These are phyloP conservation scores for Pachyseris speciosa DNA, from an alignment of 64 coral and sea anemone genomes.

Conservation along the genomic window DNA sequence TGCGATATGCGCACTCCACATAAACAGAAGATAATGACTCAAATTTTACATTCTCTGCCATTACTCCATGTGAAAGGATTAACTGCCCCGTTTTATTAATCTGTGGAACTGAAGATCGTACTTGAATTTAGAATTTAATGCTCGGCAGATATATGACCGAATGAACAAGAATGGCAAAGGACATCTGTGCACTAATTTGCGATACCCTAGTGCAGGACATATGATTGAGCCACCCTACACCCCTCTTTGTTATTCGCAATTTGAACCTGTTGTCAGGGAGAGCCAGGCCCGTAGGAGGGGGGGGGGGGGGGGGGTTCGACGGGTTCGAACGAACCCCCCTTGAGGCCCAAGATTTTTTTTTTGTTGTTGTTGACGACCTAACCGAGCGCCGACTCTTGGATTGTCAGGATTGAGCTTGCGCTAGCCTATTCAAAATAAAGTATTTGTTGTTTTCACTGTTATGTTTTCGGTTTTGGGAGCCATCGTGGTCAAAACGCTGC, in stretches of 20 bases:
- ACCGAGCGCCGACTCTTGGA: no score
- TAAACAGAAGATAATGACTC: background rate
- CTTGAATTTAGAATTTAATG: constrained; percentile 27
- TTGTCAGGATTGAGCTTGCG: no score
- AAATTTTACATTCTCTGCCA: background rate
- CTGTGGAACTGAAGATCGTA: constrained; percentile 50
- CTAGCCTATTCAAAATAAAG: no score
- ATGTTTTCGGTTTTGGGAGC: no score
- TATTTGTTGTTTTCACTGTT: no score
- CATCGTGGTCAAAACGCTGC: no score
- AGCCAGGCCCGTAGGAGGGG: no score
- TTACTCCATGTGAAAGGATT: constrained; percentile 63
- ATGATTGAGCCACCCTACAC: constrained; percentile 66
- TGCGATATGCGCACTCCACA: background rate
- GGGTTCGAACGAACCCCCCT: no score
- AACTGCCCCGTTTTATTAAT: constrained; percentile 33
- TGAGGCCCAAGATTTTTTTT: no score
- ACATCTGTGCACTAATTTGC: constrained; percentile 30
- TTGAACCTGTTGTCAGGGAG: background rate
- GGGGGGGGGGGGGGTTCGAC: no score
- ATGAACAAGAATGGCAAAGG: constrained; percentile 40
- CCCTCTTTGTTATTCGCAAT: constrained; percentile 25
- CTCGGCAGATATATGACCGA: constrained; percentile 11
- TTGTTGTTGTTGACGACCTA: no score
- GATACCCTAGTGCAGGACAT: constrained; percentile 66